phyloP scores from a whole-genome alignment of 2,888 invertebrate species.

The Hemicrepidius hirtus region DNA sequence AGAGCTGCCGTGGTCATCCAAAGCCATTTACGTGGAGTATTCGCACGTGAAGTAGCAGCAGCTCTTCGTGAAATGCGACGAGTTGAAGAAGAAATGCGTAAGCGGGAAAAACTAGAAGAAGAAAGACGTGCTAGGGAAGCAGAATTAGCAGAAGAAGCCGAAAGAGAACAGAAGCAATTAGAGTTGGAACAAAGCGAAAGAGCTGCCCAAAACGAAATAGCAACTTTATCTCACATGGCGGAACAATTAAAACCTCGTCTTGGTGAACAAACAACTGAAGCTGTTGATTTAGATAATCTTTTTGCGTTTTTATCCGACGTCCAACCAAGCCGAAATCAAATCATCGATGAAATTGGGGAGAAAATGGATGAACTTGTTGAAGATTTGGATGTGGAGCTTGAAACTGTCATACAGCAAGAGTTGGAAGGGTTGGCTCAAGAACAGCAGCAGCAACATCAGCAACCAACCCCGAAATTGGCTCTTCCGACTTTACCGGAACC shows the following conservation, averaged over 20 bases:
- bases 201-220: constrained; percentile 81
- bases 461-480: constrained; percentile 73
- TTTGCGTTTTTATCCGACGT: constrained; percentile 93
- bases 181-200: constrained; percentile 80
- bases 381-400: constrained; percentile 86
- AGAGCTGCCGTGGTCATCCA: constrained; percentile 91
- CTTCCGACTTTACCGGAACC: constrained; percentile 84
- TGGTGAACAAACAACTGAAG: constrained; percentile 75
- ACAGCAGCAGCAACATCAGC: constrained; percentile 63
- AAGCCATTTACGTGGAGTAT: constrained; percentile 89
- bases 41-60: constrained; percentile 91
- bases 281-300: constrained; percentile 90
- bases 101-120: constrained; percentile 83
- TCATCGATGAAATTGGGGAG: constrained; percentile 88
- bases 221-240: constrained; percentile 82
- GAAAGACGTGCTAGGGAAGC: constrained; percentile 79
- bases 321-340: constrained; percentile 73
- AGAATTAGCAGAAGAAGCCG: constrained; percentile 71
- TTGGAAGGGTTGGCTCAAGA: constrained; percentile 74
- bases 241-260: constrained; percentile 81
- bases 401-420: constrained; percentile 79
- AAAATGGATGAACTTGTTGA: constrained; percentile 89
- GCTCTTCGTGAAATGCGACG: constrained; percentile 91
- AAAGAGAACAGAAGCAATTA: constrained; percentile 70
- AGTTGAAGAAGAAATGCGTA: constrained; percentile 90